These are phyloP conservation scores for Melanaphis sacchari DNA, from an alignment of 1,140 invertebrate species.

Conservation along the genomic window DNA sequence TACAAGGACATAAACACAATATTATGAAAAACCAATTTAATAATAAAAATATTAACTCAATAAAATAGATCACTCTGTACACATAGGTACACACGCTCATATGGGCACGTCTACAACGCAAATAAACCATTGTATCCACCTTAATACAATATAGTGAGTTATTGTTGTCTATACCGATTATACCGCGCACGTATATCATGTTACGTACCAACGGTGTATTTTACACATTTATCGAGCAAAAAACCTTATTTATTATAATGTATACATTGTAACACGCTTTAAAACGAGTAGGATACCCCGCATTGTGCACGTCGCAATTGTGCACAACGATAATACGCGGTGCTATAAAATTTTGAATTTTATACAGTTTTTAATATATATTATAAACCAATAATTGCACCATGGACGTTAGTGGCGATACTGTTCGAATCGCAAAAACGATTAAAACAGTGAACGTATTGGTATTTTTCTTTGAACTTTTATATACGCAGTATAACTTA, in stretches of 20 bases:
- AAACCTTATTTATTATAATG: background rate
- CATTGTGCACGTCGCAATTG: background rate
- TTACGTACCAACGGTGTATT: background rate
- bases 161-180: background rate
- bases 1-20: background rate
- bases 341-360: background rate
- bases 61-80: too few species aligned
- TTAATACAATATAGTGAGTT: background rate
- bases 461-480: background rate
- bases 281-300: background rate
- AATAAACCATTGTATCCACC: background rate
- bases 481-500: background rate
- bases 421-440: background rate
- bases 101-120: background rate
- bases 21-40: background rate
- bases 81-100: background rate
- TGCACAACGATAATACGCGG: background rate
- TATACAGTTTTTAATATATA: background rate
- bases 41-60: too few species aligned
- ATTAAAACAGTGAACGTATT: background rate
- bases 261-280: background rate
- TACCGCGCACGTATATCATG: background rate
- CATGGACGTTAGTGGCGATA: too few species aligned
- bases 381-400: background rate
- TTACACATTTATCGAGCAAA: background rate